Evolutionary conservation across 2,113 vertebrate genomes (phyloP), one percentile per base, ranked within the genome.

Genomic region (Hemiprocne comata): DNA sequence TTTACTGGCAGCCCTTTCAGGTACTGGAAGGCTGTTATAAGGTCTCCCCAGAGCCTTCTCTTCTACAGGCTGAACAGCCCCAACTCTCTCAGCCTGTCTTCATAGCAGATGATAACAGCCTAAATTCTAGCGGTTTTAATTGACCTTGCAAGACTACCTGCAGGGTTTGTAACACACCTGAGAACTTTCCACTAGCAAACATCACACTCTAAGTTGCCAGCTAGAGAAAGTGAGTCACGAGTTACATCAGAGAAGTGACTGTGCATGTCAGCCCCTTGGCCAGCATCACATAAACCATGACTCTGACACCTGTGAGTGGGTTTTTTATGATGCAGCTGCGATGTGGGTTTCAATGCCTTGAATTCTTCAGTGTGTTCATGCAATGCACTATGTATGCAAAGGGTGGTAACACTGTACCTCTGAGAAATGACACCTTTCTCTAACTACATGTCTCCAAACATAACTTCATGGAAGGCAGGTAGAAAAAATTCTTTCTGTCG

Each of bases 121-220:
- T 57, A 65, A 38, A 53, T 13, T 65, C 4, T 29, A 26, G 8
- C 36, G 21, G 5, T 24, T 72, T 60, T 50, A 67, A 57, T 18
- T 4, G 26, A 16, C 1, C 2, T 42, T 57, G 26, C 7, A 20
- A 57, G 40, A n/a, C 6, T 33, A 25, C 3, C 4, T 15, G 7
- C 24, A 7, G 8, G 29, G 48, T 80, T 55, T 67, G 18, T 54
- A 29, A n/a, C 36, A 34, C 20, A 17, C 4, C 21, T 66, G 46
- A 54, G n/a, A 36, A 36, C 7, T 48, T 78, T 42, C 38, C 17
- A 31, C 17, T 61, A 31, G 17, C 16, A 50, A 93, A 42, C 26
- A 51, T 25, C 23, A n/a, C 16, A 28, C 11, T 38, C 9, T 44
- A 51, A 75, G 5, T 20, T 58, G 20, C 14, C 33, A 58, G 15